A percentile compares a stretch with the other conserved stretches of the same genome.
Conservation (phyloP, 2,113 vertebrate genomes). For the Polyodon spathula region DNA sequence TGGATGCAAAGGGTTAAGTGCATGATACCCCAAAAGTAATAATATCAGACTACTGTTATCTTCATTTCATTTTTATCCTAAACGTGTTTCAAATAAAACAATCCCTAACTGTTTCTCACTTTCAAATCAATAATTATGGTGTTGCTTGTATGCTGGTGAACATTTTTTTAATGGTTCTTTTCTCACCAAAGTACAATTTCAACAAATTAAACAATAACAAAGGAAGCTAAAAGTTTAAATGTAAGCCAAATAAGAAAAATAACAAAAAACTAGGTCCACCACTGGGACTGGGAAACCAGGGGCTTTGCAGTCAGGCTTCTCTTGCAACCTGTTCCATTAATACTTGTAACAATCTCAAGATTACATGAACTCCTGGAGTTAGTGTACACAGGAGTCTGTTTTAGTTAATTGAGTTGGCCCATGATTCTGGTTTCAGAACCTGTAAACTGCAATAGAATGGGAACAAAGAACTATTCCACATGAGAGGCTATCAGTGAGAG, state of each 20-base stretch:
- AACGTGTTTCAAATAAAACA: too few species aligned
- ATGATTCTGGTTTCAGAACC: neutral
- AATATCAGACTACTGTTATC: too few species aligned
- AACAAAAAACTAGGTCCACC: slow-evolving; percentile 19
- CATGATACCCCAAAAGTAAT: too few species aligned
- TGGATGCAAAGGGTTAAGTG: too few species aligned
- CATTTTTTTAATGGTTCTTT: neutral
- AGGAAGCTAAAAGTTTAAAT: slow-evolving; percentile 40
- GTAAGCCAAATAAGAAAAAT: slow-evolving; percentile 35
- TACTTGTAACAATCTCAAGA: slow-evolving; percentile 13
- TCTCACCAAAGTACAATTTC: slow-evolving; percentile 23
- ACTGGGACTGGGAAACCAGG: slow-evolving; percentile 16
- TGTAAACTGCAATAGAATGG: too few species aligned
- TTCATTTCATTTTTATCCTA: too few species aligned
- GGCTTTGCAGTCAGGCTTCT: slow-evolving; percentile 27
- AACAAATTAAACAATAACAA: slow-evolving; percentile 37
- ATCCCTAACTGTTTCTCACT: neutral
- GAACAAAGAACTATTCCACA: too few species aligned
- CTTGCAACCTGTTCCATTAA: slow-evolving; percentile 13
- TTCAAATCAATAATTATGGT: neutral
- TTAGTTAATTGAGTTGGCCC: slow-evolving; percentile 14
- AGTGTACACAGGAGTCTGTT: slow-evolving; percentile 19
- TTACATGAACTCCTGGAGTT: slow-evolving; percentile 26
- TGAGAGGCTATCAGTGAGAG: too few species aligned
- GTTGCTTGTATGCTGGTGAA: too few species aligned